These are phyloP conservation scores for Apocheima hispidaria DNA, from an alignment of 2,888 invertebrate species.

Conservation along the genomic window DNA sequence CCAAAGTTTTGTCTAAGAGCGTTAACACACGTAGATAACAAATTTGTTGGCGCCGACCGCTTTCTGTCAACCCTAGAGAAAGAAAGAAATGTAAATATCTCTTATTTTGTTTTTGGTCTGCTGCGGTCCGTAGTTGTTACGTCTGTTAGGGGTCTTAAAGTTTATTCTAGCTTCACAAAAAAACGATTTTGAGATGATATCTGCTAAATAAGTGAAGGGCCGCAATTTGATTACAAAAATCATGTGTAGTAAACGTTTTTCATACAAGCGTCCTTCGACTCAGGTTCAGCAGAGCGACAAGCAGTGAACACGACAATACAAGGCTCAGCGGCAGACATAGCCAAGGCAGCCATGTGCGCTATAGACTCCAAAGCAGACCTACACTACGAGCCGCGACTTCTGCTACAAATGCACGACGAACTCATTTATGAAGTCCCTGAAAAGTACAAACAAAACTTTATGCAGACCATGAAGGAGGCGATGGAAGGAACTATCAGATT, in stretches of 20 bases:
- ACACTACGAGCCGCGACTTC: conserved; percentile 86
- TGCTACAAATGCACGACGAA: conserved; percentile 98
- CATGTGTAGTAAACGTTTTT: conserved; percentile 42
- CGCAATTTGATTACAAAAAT: neutral
- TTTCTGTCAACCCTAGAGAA: too few relatives aligned
- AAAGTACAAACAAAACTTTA: conserved; percentile 76
- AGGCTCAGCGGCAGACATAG: conserved; percentile 98
- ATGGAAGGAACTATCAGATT: conserved; percentile 93
- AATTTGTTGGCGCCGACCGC: too few relatives aligned
- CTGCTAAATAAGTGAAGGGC: neutral
- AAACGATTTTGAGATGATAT: too few relatives aligned
- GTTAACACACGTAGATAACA: too few relatives aligned
- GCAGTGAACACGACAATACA: conserved; percentile 98
- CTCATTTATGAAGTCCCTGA: conserved; percentile 95
- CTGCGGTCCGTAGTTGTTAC: too few relatives aligned
- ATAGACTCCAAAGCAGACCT: conserved; percentile 87
- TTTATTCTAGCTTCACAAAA: too few relatives aligned
- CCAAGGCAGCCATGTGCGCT: conserved; percentile 95
- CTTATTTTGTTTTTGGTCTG: too few relatives aligned
- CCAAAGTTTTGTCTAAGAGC: too few relatives aligned
- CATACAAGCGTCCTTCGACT: neutral
- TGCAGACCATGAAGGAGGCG: conserved; percentile 88
- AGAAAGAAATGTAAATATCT: too few relatives aligned
- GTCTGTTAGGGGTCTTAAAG: too few relatives aligned
- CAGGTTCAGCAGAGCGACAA: conserved; percentile 96